A percentile compares a stretch with the other conserved stretches of the same genome.
These are phyloP conservation scores for Anser brachyrhynchus DNA, from an alignment of 2,113 vertebrate genomes.

Conservation along the genomic window DNA sequence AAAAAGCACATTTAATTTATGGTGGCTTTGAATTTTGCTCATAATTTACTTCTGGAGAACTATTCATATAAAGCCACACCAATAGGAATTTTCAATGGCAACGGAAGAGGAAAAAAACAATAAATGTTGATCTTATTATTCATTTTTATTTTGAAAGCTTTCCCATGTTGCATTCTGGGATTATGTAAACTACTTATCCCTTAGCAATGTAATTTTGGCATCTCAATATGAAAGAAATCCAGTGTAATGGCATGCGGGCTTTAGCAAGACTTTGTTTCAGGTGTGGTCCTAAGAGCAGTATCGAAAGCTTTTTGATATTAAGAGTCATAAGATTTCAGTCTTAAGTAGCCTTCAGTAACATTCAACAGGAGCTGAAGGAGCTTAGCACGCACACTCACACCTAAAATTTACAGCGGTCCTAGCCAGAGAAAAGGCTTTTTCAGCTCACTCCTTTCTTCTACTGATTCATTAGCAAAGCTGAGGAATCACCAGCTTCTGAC, in stretches of 20 bases:
- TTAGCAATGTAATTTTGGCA: slow-evolving; percentile 20
- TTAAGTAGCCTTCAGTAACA: not conserved
- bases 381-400: not conserved
- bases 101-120: slow-evolving; percentile 63
- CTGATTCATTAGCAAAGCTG: not conserved
- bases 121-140: slow-evolving; percentile 71
- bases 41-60: slow-evolving; percentile 80
- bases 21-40: slow-evolving; percentile 80
- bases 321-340: not conserved
- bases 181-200: slow-evolving; percentile 68
- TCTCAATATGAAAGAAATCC: slow-evolving; percentile 27
- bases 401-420: not conserved
- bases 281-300: slow-evolving; percentile 3
- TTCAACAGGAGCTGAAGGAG: not conserved
- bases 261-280: not conserved
- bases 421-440: not conserved
- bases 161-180: slow-evolving; percentile 54
- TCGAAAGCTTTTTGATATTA: not conserved
- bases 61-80: slow-evolving; percentile 74
- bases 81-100: slow-evolving; percentile 72
- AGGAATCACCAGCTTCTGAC: not conserved
- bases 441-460: not conserved
- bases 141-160: slow-evolving; percentile 67
- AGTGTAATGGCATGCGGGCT: not conserved
- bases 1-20: slow-evolving; percentile 80